phyloP scores from a whole-genome alignment of 2,113 vertebrate species.

The Chauna torquata region DNA sequence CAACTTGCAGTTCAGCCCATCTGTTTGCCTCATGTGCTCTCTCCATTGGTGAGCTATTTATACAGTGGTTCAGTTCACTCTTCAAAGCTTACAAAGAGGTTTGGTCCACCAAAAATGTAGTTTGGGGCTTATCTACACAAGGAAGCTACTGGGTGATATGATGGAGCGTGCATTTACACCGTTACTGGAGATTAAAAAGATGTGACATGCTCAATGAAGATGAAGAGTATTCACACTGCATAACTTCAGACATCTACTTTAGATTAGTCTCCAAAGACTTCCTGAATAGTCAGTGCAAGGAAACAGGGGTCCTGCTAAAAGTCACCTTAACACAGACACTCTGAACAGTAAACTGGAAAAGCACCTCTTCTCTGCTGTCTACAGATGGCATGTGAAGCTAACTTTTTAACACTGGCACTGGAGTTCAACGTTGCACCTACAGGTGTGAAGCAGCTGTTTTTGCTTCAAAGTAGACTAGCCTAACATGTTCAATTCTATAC shows the following conservation, averaged over 20 bases:
- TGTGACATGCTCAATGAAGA: neutral
- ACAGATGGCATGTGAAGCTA: neutral
- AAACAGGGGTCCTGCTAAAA: neutral
- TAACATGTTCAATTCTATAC: neutral
- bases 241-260: neutral
- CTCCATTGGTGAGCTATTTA: neutral
- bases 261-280: neutral
- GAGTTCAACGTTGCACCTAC: neutral
- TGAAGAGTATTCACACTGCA: neutral
- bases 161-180: fast-evolving
- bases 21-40: neutral
- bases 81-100: neutral
- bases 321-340: neutral
- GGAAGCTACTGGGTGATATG: fast-evolving
- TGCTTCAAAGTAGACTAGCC: neutral
- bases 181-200: neutral
- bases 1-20: neutral
- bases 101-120: neutral
- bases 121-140: neutral
- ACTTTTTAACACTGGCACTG: neutral
- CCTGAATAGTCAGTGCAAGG: neutral
- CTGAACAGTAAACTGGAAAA: neutral
- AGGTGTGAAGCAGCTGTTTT: neutral
- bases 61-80: neutral
- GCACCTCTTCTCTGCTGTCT: neutral